phyloP scores from a whole-genome alignment of 2,113 vertebrate species.

The Aspidoscelis tigris region DNA sequence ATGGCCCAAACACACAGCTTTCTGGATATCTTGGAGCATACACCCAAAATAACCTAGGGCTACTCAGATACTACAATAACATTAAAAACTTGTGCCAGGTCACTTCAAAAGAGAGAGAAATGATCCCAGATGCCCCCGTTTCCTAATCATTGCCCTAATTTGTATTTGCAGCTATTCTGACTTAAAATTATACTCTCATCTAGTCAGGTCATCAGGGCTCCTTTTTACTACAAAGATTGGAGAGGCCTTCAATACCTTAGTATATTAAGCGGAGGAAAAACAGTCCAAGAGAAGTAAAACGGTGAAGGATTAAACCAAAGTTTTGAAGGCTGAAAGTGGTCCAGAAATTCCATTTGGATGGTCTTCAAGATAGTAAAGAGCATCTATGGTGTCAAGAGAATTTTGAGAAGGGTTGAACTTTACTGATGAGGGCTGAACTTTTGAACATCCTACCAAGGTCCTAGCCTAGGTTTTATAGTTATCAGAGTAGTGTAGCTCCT shows the following conservation, averaged over 20 bases:
- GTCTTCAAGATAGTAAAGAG: too few species aligned
- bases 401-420: too few species aligned
- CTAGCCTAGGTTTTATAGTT: too few species aligned
- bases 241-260: background rate
- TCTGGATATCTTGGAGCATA: background rate
- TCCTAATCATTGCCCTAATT: background rate
- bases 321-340: too few species aligned
- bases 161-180: background rate
- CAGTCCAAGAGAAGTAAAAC: too few species aligned
- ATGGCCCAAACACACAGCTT: accelerated
- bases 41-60: background rate
- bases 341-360: too few species aligned
- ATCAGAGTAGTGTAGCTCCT: too few species aligned
- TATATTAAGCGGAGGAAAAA: too few species aligned
- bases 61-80: background rate
- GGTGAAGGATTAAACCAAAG: too few species aligned
- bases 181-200: slow-evolving; percentile 1
- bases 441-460: too few species aligned
- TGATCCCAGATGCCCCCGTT: slow-evolving; percentile 19
- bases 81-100: background rate
- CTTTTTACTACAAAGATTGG: background rate
- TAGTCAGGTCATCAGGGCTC: background rate
- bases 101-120: background rate
- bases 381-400: too few species aligned
- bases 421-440: too few species aligned